Percentiles rank a stretch among this genome's conserved stretches.
These are phyloP conservation scores for Zapornia atra DNA, from an alignment of 2,113 vertebrate genomes.

Conservation along the genomic window DNA sequence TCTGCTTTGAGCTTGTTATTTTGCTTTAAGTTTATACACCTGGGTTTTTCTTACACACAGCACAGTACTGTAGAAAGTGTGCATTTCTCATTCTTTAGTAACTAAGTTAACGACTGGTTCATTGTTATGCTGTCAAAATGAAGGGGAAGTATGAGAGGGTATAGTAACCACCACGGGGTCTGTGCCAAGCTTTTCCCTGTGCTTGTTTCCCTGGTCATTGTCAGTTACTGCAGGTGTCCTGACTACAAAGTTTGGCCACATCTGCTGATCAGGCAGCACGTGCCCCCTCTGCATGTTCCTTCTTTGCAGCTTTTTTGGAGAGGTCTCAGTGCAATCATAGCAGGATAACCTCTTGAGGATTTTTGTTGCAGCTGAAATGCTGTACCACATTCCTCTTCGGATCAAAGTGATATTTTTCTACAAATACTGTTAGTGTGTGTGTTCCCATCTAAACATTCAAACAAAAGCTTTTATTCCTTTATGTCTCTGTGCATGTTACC, in stretches of 20 bases:
- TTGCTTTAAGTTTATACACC: background rate
- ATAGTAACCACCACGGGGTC: background rate
- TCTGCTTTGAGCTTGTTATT: background rate
- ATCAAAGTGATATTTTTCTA: background rate
- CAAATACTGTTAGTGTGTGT: background rate
- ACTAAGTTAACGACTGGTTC: background rate
- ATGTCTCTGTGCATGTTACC: background rate
- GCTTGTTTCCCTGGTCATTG: background rate
- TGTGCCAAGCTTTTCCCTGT: background rate
- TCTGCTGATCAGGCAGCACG: background rate
- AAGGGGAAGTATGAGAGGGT: background rate
- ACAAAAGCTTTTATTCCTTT: background rate
- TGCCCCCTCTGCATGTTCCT: background rate
- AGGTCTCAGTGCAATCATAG: background rate
- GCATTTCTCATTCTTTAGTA: background rate
- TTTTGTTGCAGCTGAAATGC: background rate
- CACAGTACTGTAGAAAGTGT: background rate
- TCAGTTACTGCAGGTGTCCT: background rate
- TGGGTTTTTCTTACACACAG: background rate
- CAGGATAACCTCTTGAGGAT: background rate
- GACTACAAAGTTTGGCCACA: background rate
- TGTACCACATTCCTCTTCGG: background rate
- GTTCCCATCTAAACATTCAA: background rate
- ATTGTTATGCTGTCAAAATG: background rate
- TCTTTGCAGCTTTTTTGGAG: background rate